These are phyloP conservation scores for Progne subis DNA, from an alignment of 2,113 vertebrate species.

Conservation along the genomic window DNA sequence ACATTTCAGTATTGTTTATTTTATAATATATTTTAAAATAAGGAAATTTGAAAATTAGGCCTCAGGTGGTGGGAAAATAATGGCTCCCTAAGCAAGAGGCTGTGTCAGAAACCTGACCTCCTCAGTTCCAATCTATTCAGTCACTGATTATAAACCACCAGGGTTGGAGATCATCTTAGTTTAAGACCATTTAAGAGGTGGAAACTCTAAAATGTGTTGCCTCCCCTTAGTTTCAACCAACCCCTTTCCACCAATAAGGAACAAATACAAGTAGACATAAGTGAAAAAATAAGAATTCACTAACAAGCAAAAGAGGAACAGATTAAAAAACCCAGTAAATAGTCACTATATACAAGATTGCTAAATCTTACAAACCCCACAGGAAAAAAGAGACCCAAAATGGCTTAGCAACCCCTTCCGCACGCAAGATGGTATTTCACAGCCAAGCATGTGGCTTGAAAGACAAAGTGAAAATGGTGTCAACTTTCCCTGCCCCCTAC, in stretches of 20 bases:
- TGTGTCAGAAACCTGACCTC: not conserved
- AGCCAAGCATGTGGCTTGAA: fast-evolving
- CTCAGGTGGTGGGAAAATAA: not conserved
- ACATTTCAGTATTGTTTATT: not conserved
- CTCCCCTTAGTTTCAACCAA: not conserved
- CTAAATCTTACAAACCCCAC: not conserved
- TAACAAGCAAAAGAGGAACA: fast-evolving
- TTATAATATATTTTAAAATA: not conserved
- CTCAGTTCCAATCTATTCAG: not conserved
- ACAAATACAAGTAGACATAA: not conserved
- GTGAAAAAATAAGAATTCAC: not conserved
- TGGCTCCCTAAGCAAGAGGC: not conserved
- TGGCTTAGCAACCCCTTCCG: not conserved
- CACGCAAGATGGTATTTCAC: not conserved
- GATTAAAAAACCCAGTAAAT: fast-evolving
- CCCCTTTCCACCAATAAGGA: not conserved
- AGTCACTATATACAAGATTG: not conserved
- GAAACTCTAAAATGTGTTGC: not conserved
- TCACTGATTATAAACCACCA: not conserved
- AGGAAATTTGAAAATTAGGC: not conserved
- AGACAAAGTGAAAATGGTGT: not conserved
- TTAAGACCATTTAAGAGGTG: not conserved
- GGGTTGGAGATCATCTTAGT: fast-evolving
- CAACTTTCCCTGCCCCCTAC: fast-evolving
- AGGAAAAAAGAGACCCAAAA: not conserved